These are phyloP conservation scores for Urocolius indicus DNA, from an alignment of 2,113 vertebrate species.

Conservation along the genomic window DNA sequence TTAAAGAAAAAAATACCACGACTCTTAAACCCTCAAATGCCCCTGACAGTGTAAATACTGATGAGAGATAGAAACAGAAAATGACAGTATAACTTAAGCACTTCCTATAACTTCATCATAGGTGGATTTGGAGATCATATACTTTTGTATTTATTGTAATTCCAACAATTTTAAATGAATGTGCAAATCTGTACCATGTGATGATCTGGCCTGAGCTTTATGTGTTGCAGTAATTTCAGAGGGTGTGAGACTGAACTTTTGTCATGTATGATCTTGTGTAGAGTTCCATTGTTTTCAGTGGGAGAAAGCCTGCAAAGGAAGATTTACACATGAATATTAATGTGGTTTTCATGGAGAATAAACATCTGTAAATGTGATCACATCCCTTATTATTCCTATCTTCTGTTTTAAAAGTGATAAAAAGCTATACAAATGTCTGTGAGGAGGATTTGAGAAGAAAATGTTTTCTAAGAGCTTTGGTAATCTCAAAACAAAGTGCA, in stretches of 20 bases:
- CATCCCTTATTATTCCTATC: not conserved
- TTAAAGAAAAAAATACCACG: not conserved
- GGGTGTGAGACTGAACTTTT: not conserved
- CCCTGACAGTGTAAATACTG: not conserved
- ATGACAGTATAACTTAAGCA: not conserved
- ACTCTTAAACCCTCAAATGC: not conserved
- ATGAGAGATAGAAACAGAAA: not conserved
- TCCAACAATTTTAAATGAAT: not conserved
- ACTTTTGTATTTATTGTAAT: not conserved
- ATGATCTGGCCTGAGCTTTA: not conserved
- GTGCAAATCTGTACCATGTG: not conserved
- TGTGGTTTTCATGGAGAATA: not conserved
- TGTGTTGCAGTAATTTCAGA: not conserved
- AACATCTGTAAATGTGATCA: not conserved
- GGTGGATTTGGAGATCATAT: not conserved
- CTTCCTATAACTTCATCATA: not conserved
- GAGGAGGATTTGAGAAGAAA: not conserved
- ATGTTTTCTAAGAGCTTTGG: not conserved
- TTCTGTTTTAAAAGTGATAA: not conserved
- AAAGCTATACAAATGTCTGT: not conserved
- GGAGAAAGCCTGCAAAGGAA: not conserved
- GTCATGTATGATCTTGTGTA: not conserved
- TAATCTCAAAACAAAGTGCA: not conserved
- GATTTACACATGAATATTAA: not conserved
- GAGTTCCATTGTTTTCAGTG: not conserved